phyloP scores from a whole-genome alignment of 2,797 vertebrate species.

The Iguana delicatissima region DNA sequence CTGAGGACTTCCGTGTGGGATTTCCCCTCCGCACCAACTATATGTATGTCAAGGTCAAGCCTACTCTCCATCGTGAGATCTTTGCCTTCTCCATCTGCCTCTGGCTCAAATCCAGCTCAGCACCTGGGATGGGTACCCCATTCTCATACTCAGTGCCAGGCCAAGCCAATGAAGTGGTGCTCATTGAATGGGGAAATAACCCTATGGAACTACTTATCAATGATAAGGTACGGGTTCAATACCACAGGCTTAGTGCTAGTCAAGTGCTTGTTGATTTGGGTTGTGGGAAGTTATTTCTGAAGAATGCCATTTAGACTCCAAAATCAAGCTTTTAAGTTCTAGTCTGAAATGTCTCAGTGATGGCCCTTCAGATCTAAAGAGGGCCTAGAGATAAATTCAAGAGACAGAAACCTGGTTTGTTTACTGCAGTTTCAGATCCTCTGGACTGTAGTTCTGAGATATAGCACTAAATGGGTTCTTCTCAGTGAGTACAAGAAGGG shows the following conservation, averaged over 20 bases:
- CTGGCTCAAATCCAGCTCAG: conserved; percentile 83
- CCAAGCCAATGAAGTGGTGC: conserved; percentile 88
- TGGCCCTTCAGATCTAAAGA: not conserved
- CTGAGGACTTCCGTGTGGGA: conserved; percentile 83
- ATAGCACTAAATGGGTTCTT: not conserved
- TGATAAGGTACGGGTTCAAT: conserved; percentile 77
- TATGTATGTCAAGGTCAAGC: conserved; percentile 85
- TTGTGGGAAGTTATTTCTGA: not conserved
- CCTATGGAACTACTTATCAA: conserved; percentile 89
- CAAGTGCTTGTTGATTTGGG: not conserved
- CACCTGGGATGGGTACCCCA: conserved; percentile 85
- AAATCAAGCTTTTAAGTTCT: too few species aligned
- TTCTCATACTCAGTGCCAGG: conserved; percentile 88
- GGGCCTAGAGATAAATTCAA: not conserved
- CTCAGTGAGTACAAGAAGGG: not conserved
- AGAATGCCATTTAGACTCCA: not conserved
- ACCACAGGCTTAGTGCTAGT: not conserved
- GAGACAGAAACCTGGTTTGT: not conserved
- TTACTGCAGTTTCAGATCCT: not conserved
- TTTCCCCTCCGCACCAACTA: conserved; percentile 90
- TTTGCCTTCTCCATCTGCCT: conserved; percentile 87
- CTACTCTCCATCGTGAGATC: conserved; percentile 82
- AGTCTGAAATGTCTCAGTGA: not conserved
- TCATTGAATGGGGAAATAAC: conserved; percentile 88
- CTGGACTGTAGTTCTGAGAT: not conserved